Evolutionary conservation across 2,113 vertebrate species (phyloP), one percentile per base, ranked within the genome.

Genomic region (Conger conger): DNA sequence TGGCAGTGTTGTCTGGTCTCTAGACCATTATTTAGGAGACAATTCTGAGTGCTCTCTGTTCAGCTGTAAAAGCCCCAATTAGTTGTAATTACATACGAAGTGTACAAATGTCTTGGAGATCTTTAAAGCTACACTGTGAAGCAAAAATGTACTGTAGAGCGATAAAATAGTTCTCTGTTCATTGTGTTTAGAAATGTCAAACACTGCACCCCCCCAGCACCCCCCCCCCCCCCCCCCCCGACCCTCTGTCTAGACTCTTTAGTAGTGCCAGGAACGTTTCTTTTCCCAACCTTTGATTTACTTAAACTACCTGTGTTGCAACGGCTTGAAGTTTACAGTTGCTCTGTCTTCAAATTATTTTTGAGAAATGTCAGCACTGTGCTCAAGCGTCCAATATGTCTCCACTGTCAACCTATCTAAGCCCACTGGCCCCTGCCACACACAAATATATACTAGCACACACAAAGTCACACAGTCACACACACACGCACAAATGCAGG

Each of bases 11-110:
- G 82, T 83, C 50, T n/a, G 38, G 68, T 63, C 40, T 40, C 60
- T 79, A 40, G 37, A 63, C 57, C 20, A 38, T 83, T 35, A 63
- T 80, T 76, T 57, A 30, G 23, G 23, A 84, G 53, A 84, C 37
- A n/a, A 15, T 84, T 54, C 54, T 73, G 27, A 20, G 50, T 76
- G 13, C 50, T 60, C 9, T 54, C 53, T 73, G 33, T 82, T 83
- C 27, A 27, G n/a, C n/a, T n/a, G 8, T 77, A 85, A 81, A 88
- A 78, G 68, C 79, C 54, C 42, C 76, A 86, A 77, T 86, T 87
- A 82, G 42, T 81, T 63, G 79, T 84, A 87, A 87, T 89, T 84
- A 84, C 73, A 81, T 68, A 50, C 63, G 8, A 45, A 79, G 76
- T 79, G 45, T 80, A 73, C 78, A 85, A 73, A 85, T 33, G 78